phyloP scores from a whole-genome alignment of 2,888 invertebrate genomes.

The Callimorpha dominula region DNA sequence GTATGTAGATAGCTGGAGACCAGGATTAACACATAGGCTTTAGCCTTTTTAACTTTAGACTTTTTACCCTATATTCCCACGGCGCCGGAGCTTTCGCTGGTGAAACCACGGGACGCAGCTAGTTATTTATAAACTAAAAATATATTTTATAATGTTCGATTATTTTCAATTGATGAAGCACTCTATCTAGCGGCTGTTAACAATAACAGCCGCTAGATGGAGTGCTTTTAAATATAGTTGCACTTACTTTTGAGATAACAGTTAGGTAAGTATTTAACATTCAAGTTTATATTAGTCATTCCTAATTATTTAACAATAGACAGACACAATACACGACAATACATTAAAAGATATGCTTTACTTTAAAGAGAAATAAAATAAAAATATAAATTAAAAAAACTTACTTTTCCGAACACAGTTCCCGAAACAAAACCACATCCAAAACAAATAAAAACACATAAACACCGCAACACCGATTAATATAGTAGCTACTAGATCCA shows the following conservation, averaged over 20 bases:
- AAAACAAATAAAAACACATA: slow-evolving; percentile 74
- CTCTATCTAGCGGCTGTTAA: too few species aligned
- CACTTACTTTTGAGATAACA: background rate
- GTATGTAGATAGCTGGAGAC: too few species aligned
- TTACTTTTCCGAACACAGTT: slow-evolving; percentile 68
- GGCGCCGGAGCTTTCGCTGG: too few species aligned
- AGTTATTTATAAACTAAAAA: too few species aligned
- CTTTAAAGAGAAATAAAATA: background rate
- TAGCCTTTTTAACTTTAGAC: too few species aligned
- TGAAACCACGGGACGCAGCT: too few species aligned
- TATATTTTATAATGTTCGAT: too few species aligned
- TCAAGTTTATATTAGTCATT: background rate
- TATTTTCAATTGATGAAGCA: too few species aligned
- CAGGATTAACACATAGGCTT: too few species aligned
- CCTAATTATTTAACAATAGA: background rate
- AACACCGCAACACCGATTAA: slow-evolving; percentile 63
- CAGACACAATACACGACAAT: too few species aligned
- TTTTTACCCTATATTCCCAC: too few species aligned
- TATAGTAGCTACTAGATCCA: slow-evolving; percentile 63
- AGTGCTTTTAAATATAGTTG: background rate
- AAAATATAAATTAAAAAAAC: slow-evolving; percentile 44
- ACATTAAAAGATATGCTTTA: too few species aligned
- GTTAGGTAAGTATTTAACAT: background rate
- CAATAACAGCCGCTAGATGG: background rate
- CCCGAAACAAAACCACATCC: slow-evolving; percentile 82